phyloP scores from a whole-genome alignment of 2,113 vertebrate species.

The Cyprinodon brontotheroides region DNA sequence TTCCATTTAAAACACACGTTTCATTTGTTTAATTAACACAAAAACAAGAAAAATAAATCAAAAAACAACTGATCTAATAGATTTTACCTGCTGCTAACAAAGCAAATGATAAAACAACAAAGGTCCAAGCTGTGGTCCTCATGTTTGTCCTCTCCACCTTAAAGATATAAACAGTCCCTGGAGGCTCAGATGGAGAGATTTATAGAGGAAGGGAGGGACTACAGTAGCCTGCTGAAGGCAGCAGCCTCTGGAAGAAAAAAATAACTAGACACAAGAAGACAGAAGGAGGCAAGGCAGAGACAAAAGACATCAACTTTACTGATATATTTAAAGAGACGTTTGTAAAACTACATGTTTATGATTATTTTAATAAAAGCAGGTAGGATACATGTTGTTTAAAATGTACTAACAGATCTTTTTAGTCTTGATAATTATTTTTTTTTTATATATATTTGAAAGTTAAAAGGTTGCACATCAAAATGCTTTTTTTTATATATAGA shows the following conservation, averaged over 20 bases:
- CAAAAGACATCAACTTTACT: not conserved
- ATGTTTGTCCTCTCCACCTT: constrained; percentile 12
- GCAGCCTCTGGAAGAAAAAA: too few relatives aligned
- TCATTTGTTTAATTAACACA: not conserved
- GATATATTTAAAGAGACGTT: not conserved
- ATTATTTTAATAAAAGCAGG: not conserved
- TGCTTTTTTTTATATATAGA: too few relatives aligned
- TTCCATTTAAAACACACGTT: not conserved
- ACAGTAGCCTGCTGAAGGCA: not conserved
- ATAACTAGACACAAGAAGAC: not conserved
- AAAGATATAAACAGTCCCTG: not conserved
- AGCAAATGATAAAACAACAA: constrained; percentile 21
- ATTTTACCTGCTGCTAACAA: constrained; percentile 50
- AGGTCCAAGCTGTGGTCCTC: constrained; percentile 7
- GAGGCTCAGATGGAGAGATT: constrained; percentile 14
- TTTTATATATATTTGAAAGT: too few relatives aligned
- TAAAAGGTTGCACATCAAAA: too few relatives aligned
- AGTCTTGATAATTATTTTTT: too few relatives aligned
- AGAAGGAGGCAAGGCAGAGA: not conserved
- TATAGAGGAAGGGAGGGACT: constrained; percentile 36
- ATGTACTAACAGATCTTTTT: too few relatives aligned
- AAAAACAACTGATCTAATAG: not conserved
- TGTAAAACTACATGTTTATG: not conserved
- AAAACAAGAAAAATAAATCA: not conserved
- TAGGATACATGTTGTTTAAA: not conserved